Base-by-base conservation (phyloP, 2,888 invertebrate species). In the Phaonia tiefii region DNA sequence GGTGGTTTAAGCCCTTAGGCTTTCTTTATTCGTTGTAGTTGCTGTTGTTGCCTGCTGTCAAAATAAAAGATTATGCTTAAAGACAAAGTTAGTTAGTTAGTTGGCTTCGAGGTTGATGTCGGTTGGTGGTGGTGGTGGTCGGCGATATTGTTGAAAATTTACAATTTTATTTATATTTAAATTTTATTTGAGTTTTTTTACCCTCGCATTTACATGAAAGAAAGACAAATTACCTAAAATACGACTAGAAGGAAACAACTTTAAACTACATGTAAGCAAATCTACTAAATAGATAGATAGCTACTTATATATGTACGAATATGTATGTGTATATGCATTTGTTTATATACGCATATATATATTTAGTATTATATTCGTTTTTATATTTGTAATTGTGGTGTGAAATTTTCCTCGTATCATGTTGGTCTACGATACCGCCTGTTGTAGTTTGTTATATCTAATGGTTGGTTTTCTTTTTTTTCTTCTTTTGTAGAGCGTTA, bases 141-240 rank as follows among this genome's bases (percentile, higher is more conserved):
- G 31, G 31, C 31, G 31, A 8, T 67, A 65, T 67, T 75, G 44
- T 78, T 75, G 65, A 77, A 83, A 77, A 84, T 83, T 85, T 84
- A 67, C 73, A 82, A 82, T 82, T 80, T 82, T 84, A 81, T 84
- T 80, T 82, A 60, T 60, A 67, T 71, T 77, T 80, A 74, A 83
- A 74, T 81, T 82, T 83, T 65, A 76, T 76, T 80, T 79, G 58
- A 54, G 42, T 80, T 74, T 66, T 22, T 58, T 31, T 31, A 3
- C 4, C 65, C 60, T 74, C 54, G 44, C 63, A 78, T 78, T 60
- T 80, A 72, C 76, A 79, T 67, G 70, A 26, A 79, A 78, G 78
- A 72, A 83, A 83, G 82, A 83, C 83, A 83, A 83, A 83, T 83
- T 83, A 82, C 78, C 66, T 79, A 71, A 80, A 83, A 82, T 67